phyloP scores from a whole-genome alignment of 53 echinoderm and acorn worm genomes.

The Antedon mediterranea region DNA sequence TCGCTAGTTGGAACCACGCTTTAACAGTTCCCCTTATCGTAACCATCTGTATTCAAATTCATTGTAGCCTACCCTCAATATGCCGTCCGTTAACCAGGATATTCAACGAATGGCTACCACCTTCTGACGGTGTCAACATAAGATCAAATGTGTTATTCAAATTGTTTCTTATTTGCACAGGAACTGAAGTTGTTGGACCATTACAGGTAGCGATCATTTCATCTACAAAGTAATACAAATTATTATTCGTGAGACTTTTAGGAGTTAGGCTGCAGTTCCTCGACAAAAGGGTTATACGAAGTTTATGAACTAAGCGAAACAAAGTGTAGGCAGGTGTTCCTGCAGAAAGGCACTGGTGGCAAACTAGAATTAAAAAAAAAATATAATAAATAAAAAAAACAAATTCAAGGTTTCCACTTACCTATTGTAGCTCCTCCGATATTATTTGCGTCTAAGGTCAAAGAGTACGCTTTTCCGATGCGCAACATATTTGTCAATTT shows the following conservation, averaged over 20 bases:
- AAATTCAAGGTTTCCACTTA: background rate
- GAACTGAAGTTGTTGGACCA: conserved; percentile 54
- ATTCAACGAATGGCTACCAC: conserved; percentile 57
- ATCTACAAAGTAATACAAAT: conserved; percentile 18
- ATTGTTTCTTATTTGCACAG: conserved; percentile 64
- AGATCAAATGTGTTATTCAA: conserved; percentile 63
- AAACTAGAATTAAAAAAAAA: too few relatives aligned
- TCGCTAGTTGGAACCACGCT: too few relatives aligned
- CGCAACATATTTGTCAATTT: background rate
- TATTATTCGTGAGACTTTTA: too few relatives aligned
- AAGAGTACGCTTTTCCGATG: background rate
- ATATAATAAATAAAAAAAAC: too few relatives aligned
- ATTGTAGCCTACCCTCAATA: conserved; percentile 49
- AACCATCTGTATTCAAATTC: too few relatives aligned
- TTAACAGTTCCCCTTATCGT: too few relatives aligned
- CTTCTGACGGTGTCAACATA: conserved; percentile 58
- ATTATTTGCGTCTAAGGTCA: background rate
- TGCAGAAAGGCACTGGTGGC: too few relatives aligned
- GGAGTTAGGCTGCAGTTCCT: too few relatives aligned
- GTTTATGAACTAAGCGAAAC: too few relatives aligned
- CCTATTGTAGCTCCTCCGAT: background rate
- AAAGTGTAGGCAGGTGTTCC: too few relatives aligned
- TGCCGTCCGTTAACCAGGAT: conserved; percentile 68
- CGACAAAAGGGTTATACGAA: too few relatives aligned
- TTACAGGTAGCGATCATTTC: conserved; percentile 66